Base-by-base conservation (phyloP, 2,113 vertebrate genomes). In the Pleuronectes platessa region DNA sequence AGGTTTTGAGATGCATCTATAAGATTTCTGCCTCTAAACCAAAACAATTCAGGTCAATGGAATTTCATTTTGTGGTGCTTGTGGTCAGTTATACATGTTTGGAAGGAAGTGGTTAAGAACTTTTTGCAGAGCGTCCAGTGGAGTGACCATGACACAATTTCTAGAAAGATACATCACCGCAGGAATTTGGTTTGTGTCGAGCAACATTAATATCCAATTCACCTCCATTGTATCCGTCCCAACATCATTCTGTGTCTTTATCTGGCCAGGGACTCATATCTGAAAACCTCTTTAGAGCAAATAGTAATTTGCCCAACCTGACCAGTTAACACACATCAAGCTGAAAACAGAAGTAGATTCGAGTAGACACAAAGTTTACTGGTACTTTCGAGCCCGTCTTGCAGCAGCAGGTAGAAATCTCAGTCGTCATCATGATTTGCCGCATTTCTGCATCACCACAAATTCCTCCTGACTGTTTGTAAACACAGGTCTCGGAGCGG, bases 391-490 rank as follows among this genome's bases (percentile, higher is more conserved):
- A 27, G 58, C 56, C 1, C 53, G 64, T 85, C 68, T 77, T 61
- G 14, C 77, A 56, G 56, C 73, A 59, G 71, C 74, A 79, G 66
- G 76, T 79, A 49, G 69, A 61, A 62, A 31, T 20, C 27, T 26
- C 64, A 71, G 26, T 68, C 53, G 68, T 64, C 63, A 3, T 26
- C n/a, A 17, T 64, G 45, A 31, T 76, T 78, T 51, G 5, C n/a
- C 5, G 26, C 42, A 23, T 64, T 42, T 61, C 40, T 58, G 24
- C n/a, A 31, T 56, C 21, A 20, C 4, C 55, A 7, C 20, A 70
- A 65, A 78, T 75, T 61, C 45, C 53, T 59, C 67, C 26, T 78
- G 71, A 63, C 35, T 84, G 83, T 84, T 80, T 64, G 88, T 87
- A 89, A 88, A 89, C 83, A 86, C 47, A 2, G 0, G 23, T 68